A percentile compares a stretch with the other conserved stretches of the same genome.
Evolutionary conservation across 2,113 vertebrate genomes (phyloP).

Genomic region (Sarotherodon lohbergeri): DNA sequence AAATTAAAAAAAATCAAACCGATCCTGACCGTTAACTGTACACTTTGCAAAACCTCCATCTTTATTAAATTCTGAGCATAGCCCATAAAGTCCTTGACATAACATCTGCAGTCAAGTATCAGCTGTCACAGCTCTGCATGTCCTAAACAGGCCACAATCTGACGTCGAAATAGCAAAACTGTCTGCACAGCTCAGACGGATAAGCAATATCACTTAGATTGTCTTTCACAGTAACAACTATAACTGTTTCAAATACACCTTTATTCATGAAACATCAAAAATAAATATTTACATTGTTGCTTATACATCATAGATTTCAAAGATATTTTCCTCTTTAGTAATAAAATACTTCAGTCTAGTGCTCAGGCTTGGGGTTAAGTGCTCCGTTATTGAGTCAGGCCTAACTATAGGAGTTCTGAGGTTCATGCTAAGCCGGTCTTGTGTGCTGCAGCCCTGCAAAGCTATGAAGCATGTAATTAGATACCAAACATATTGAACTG

Average conservation of each 20-base stretch:
- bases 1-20: background rate
- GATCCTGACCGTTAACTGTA: background rate
- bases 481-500: background rate
- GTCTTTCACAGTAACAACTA: slow-evolving; percentile 72
- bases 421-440: slow-evolving; percentile 47
- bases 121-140: background rate
- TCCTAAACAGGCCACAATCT: background rate
- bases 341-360: slow-evolving; percentile 59
- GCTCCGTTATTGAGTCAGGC: slow-evolving; percentile 22
- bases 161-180: background rate
- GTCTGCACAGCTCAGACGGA: slow-evolving; percentile 7
- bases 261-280: slow-evolving; percentile 68
- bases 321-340: slow-evolving; percentile 46
- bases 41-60: background rate
- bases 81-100: background rate
- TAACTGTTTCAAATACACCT: slow-evolving; percentile 48
- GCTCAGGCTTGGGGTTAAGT: slow-evolving; percentile 46
- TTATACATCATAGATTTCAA: slow-evolving; percentile 49
- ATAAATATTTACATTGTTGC: slow-evolving; percentile 69
- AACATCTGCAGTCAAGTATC: background rate
- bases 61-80: slow-evolving; percentile 9
- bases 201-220: slow-evolving; percentile 54
- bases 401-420: slow-evolving; percentile 16
- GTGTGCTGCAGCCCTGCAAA: slow-evolving; percentile 37
- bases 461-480: slow-evolving; percentile 16